phyloP scores from a whole-genome alignment of 30 jellyfish, hydroid and myxozoan genomes.

The Clytia hemisphaerica region DNA sequence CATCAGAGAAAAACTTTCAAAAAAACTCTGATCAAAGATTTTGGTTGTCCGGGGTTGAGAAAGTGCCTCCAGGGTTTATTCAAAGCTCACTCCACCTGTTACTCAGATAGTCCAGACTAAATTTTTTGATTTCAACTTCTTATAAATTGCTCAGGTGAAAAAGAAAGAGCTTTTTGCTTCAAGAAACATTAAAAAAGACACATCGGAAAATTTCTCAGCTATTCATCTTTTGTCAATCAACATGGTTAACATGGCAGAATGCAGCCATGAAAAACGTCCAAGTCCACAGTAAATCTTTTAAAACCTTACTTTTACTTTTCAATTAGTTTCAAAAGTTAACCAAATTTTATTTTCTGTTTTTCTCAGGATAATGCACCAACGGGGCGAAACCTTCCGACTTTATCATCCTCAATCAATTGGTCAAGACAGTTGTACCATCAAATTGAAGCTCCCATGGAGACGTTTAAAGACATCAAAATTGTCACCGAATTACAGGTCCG shows the following conservation, averaged over 20 bases:
- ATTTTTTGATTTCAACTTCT: no score
- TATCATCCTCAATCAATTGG: constrained; percentile 71
- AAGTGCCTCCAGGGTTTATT: no score
- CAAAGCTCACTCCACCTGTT: no score
- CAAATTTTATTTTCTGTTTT: background rate
- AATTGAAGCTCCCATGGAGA: constrained; percentile 64
- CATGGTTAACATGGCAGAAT: no score
- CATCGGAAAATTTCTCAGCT: constrained; percentile 8
- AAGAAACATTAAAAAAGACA: constrained; percentile 1
- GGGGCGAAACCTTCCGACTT: constrained; percentile 59
- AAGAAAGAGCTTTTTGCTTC: no score
- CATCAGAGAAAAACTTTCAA: no score
- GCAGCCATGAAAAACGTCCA: no score
- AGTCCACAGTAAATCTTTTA: constrained; percentile 7
- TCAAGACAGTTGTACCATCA: constrained; percentile 46
- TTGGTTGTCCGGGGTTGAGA: no score
- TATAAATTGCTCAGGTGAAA: no score
- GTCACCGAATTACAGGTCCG: constrained; percentile 50
- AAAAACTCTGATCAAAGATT: no score
- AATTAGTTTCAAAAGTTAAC: background rate
- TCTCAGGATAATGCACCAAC: constrained; percentile 66
- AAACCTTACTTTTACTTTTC: background rate
- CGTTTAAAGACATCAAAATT: constrained; percentile 43
- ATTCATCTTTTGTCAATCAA: no score
- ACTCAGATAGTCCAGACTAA: no score